phyloP scores from a whole-genome alignment of 2,888 invertebrate genomes.

The Andrena minutula region DNA sequence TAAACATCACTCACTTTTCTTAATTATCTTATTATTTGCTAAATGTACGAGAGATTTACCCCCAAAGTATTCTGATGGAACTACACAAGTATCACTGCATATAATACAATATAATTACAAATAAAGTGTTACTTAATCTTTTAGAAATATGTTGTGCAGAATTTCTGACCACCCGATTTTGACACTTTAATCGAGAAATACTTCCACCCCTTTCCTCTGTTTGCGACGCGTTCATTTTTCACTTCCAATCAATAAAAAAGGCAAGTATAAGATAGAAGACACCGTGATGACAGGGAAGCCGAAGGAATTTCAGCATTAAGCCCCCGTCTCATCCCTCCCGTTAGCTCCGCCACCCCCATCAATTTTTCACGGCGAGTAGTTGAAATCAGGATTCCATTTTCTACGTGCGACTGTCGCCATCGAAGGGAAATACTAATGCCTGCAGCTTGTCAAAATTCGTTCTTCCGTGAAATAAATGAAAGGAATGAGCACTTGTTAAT shows the following conservation, averaged over 20 bases:
- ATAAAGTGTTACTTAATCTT: no score
- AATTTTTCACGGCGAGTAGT: conserved; percentile 51
- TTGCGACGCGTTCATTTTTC: conserved; percentile 11
- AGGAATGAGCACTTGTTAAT: conserved; percentile 37
- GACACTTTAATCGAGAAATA: background rate
- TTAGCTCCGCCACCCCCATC: conserved; percentile 15
- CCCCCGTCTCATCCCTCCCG: background rate
- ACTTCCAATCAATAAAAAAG: conserved; percentile 9
- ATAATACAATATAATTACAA: no score
- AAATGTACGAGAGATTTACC: no score
- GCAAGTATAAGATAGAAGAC: background rate
- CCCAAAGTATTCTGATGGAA: no score
- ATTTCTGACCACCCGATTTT: background rate
- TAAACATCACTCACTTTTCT: no score
- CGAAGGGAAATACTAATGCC: conserved; percentile 43
- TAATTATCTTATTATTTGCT: no score
- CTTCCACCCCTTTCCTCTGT: background rate
- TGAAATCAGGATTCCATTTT: conserved; percentile 69
- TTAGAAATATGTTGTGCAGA: no score
- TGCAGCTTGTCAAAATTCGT: conserved; percentile 30
- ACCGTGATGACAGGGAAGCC: background rate
- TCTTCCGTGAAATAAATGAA: conserved; percentile 6
- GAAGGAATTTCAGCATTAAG: conserved; percentile 23
- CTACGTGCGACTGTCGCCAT: conserved; percentile 13
- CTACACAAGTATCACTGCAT: no score